phyloP scores from a whole-genome alignment of 2,888 invertebrate genomes.

The Ectobius pallidus region DNA sequence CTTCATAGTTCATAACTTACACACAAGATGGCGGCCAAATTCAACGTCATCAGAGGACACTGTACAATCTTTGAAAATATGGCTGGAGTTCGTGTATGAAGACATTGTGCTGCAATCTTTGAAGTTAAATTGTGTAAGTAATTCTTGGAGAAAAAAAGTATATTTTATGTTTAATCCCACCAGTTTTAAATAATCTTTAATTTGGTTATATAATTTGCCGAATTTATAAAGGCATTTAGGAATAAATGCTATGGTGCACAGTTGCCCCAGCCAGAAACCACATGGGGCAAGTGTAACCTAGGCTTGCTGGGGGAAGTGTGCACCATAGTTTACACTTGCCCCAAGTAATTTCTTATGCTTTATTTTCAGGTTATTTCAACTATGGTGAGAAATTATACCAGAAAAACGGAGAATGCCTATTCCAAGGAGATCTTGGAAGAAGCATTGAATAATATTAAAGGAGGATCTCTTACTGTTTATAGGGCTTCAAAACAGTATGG shows the following conservation, averaged over 20 bases:
- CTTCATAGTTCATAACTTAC: background rate
- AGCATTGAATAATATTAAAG: conserved; percentile 43
- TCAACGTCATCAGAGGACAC: background rate
- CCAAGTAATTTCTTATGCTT: background rate
- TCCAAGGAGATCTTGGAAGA: conserved; percentile 7
- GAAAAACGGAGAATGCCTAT: conserved; percentile 8
- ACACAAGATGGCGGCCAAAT: background rate
- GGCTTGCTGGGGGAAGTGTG: background rate
- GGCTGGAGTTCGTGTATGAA: background rate
- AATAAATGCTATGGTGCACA: background rate
- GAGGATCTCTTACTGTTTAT: conserved; percentile 37
- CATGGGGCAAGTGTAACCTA: conserved; percentile 12
- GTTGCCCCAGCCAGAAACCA: background rate
- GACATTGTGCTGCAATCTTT: background rate
- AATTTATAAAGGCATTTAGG: background rate
- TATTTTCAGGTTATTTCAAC: background rate
- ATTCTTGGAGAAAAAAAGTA: background rate
- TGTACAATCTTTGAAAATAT: background rate
- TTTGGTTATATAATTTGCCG: background rate
- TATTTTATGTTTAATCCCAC: background rate
- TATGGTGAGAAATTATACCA: conserved; percentile 12
- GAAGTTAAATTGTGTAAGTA: background rate
- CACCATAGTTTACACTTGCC: background rate
- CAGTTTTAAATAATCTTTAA: background rate
- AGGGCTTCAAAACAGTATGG: conserved; percentile 40